Evolutionary conservation across 1,140 invertebrate species (phyloP), one percentile per base, ranked within the genome.

Genomic region (Danaus melanippus): DNA sequence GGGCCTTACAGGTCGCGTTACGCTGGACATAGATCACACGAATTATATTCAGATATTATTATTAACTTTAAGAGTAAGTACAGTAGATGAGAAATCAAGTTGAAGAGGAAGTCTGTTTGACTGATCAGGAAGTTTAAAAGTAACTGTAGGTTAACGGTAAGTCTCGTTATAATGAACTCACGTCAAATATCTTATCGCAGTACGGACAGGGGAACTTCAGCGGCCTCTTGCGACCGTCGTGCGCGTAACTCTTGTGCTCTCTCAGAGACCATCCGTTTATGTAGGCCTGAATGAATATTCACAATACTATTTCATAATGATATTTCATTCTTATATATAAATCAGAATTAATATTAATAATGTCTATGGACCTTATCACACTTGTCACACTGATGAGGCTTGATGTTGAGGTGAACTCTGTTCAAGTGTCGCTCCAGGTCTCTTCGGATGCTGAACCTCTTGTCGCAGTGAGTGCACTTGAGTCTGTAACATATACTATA

Each of bases 111-210:
- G 5, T 21, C 17, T n/a, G n/a, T n/a, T n/a, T n/a, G n/a, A n/a
- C n/a, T 15, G 1, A 3, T 15, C 15, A 15, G 15, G 3, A 15
- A 3, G 15, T 15, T 15, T 15, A 15, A 15, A 15, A 1, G 15
- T 15, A 15, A 3, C 15, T 3, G 15, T 15, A 15, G 15, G 15
- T 15, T 15, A 1, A 1, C 3, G 15, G 21, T 32, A 32, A 7
- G 21, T 32, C 5, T 32, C 2, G 21, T 32, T 4, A 4, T 32
- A 32, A 50, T 17, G 50, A 56, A 76, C 79, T 79, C 56, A 87
- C 86, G 46, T 76, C 66, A 54, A 86, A 86, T 0, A 79, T 65
- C 47, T 79, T 86, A 17, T 80, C 74, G 47, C 86, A 87, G 56
- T 79, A 70, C 0, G 69, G 58, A 42, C 86, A 87, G 0, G 75